Percentiles rank a stretch among this genome's conserved stretches.
phyloP scores from a whole-genome alignment of 1,140 invertebrate species.

The Samia ricini region DNA sequence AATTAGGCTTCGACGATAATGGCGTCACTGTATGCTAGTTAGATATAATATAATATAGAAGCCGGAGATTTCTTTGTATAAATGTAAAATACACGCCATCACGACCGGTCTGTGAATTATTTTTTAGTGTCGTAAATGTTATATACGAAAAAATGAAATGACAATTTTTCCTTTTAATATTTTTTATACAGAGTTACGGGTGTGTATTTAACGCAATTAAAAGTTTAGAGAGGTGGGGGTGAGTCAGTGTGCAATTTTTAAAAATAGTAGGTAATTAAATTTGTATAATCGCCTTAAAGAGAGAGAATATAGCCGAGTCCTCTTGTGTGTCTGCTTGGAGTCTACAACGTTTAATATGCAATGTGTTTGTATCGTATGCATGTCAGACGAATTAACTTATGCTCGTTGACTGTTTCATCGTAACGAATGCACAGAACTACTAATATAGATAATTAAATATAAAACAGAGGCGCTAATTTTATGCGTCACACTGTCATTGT shows the following conservation, averaged over 20 bases:
- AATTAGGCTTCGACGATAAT: conserved; percentile 60
- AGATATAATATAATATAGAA: conserved; percentile 63
- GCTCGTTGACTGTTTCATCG: conserved; percentile 30
- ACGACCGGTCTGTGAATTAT: conserved; percentile 66
- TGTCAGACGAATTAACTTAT: conserved; percentile 33
- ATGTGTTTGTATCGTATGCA: conserved; percentile 36
- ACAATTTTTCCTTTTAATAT: conserved; percentile 75
- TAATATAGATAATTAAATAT: conserved; percentile 1
- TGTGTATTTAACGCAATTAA: conserved; percentile 74
- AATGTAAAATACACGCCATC: conserved; percentile 75
- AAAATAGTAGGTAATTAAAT: conserved; percentile 43
- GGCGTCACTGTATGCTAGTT: conserved; percentile 68
- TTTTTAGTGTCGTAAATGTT: conserved; percentile 69
- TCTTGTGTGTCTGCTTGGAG: conserved; percentile 63
- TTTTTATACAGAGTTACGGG: conserved; percentile 76
- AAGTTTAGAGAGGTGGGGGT: conserved; percentile 75
- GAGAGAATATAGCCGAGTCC: conserved; percentile 74
- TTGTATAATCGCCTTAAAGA: conserved; percentile 74
- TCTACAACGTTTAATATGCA: conserved; percentile 47
- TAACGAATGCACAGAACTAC: background rate
- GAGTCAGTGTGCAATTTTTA: conserved; percentile 72
- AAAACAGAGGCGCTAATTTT: background rate
- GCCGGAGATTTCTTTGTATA: conserved; percentile 72
- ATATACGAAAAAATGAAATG: conserved; percentile 68
- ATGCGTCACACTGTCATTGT: background rate